A percentile compares a stretch with the other conserved stretches of the same genome.
phyloP scores from a whole-genome alignment of 2,888 invertebrate species.

The Agapostemon virescens region DNA sequence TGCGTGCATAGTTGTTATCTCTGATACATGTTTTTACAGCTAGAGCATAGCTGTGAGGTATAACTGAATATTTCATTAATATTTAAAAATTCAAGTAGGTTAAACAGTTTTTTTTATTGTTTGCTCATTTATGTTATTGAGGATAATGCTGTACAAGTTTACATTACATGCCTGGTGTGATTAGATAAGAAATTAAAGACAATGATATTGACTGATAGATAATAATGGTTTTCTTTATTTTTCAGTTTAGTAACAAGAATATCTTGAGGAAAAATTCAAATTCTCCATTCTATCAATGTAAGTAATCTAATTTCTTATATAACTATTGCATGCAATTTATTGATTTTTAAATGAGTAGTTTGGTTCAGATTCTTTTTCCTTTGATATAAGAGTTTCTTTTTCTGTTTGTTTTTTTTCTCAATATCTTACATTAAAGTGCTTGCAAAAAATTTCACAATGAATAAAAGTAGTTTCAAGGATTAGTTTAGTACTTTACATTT shows the following conservation, averaged over 20 bases:
- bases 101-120: not conserved
- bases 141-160: conserved; percentile 25
- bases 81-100: not conserved
- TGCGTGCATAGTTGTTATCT: conserved; percentile 2
- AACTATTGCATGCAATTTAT: conserved; percentile 51
- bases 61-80: not conserved
- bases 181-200: conserved; percentile 61
- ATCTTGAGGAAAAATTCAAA: conserved; percentile 46
- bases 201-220: conserved; percentile 37
- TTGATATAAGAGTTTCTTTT: conserved; percentile 19
- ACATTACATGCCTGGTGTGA: conserved; percentile 38
- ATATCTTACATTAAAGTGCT: conserved; percentile 34
- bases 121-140: not conserved
- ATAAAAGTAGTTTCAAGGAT: conserved; percentile 38
- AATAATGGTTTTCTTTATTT: conserved; percentile 47
- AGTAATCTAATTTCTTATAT: conserved; percentile 38
- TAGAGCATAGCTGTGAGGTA: conserved; percentile 11
- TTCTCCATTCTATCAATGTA: conserved; percentile 52
- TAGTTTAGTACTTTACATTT: conserved; percentile 20
- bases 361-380: conserved; percentile 30
- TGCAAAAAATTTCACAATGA: conserved; percentile 30
- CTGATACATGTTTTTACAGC: not conserved
- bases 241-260: conserved; percentile 56
- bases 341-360: conserved; percentile 44
- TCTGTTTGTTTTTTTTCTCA: conserved; percentile 27